A percentile compares a stretch with the other conserved stretches of the same genome.
Evolutionary conservation across 2,113 vertebrate species (phyloP).

Genomic region (Ptyas mucosa): DNA sequence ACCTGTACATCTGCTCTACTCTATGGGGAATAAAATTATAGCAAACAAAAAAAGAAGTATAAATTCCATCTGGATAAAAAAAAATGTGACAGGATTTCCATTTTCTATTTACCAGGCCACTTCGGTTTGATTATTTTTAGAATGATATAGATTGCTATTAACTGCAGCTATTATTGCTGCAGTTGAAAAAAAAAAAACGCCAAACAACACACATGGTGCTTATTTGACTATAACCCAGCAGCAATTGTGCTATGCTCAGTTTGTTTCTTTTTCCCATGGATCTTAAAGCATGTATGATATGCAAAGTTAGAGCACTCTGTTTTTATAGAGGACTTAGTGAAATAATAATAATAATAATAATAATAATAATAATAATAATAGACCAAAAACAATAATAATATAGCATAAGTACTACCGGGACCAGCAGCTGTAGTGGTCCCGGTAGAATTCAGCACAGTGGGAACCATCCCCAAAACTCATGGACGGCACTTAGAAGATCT

Average conservation of each 20-base stretch:
- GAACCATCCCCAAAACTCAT: not conserved
- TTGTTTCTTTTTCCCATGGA: not conserved
- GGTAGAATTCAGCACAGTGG: not conserved
- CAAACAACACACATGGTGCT: conserved; percentile 5
- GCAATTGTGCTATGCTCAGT: not conserved
- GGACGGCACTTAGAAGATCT: not conserved
- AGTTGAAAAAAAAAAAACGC: conserved; percentile 21
- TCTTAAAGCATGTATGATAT: not conserved
- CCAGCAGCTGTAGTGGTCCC: no score
- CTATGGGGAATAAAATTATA: conserved; percentile 53
- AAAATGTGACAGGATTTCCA: conserved; percentile 54
- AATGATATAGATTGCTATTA: conserved; percentile 51
- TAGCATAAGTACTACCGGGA: not conserved
- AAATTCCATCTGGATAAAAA: conserved; percentile 40
- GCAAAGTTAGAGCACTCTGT: not conserved
- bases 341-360: conserved; percentile 21
- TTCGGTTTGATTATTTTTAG: conserved; percentile 58
- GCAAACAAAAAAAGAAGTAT: conserved; percentile 55
- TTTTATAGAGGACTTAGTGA: conserved; percentile 20
- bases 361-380: no score
- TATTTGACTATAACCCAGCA: not conserved
- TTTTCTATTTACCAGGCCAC: conserved; percentile 50
- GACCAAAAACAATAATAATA: no score
- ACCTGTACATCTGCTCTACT: conserved; percentile 60
- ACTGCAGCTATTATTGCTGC: no score